phyloP scores from a whole-genome alignment of 2,888 invertebrate species.

The Zygogramma bicolorata region DNA sequence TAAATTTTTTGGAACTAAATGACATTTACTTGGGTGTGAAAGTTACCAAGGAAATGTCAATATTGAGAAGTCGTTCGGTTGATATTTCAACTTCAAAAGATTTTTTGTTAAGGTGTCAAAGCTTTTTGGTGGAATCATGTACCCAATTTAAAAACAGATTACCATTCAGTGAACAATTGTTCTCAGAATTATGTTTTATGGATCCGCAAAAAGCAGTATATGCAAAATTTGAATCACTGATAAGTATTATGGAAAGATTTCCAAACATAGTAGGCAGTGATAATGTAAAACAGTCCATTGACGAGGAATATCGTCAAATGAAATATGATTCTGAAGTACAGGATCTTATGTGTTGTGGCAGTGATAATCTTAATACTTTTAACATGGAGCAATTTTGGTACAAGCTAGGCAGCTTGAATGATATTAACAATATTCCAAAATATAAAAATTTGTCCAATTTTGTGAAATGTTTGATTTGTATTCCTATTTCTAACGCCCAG shows the following conservation, averaged over 20 bases:
- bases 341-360: constrained; percentile 18
- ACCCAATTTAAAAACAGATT: constrained; percentile 31
- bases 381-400: constrained; percentile 6
- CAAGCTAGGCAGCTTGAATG: constrained; percentile 22
- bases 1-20: constrained; percentile 23
- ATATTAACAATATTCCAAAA: constrained; percentile 28
- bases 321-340: constrained; percentile 28
- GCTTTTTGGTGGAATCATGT: constrained; percentile 25
- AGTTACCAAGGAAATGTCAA: constrained; percentile 24
- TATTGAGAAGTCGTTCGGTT: constrained; percentile 14
- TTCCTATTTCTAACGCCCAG: constrained; percentile 27
- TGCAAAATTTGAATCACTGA: constrained; percentile 25
- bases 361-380: constrained; percentile 18
- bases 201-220: constrained; percentile 34
- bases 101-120: constrained; percentile 26
- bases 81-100: constrained; percentile 15
- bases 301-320: constrained; percentile 32
- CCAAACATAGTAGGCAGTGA: constrained; percentile 24
- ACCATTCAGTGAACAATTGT: constrained; percentile 27
- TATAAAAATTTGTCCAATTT: constrained; percentile 33
- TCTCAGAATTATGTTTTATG: constrained; percentile 28
- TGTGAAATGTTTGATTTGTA: constrained; percentile 21
- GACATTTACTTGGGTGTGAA: constrained; percentile 33
- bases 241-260: constrained; percentile 19
- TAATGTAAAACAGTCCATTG: constrained; percentile 11